Evolutionary conservation across 2,797 vertebrate genomes (phyloP).

Genomic region (Takifugu ocellatus): DNA sequence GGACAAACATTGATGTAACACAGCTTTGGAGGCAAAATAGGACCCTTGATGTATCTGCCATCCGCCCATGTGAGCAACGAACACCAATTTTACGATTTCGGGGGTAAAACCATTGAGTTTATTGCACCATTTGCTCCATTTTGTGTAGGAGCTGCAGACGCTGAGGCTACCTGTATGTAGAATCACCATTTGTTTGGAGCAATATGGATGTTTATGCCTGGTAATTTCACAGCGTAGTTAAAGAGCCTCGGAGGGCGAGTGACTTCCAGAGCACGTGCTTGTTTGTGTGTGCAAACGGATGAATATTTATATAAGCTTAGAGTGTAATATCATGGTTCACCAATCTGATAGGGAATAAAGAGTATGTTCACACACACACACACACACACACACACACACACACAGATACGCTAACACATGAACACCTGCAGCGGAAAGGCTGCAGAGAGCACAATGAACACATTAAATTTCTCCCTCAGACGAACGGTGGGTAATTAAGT

Average conservation of each 20-base stretch:
- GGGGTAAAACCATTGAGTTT: too few relatives aligned
- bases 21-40: too few relatives aligned
- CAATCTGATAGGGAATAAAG: constrained; percentile 50
- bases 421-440: neutral
- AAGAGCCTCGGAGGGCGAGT: constrained; percentile 42
- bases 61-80: too few relatives aligned
- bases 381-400: neutral
- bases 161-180: neutral
- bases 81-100: too few relatives aligned
- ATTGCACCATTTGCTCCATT: neutral
- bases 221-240: constrained; percentile 39
- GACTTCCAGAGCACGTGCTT: constrained; percentile 25
- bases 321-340: constrained; percentile 61
- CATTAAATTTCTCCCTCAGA: too few relatives aligned
- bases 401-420: neutral
- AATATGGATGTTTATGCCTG: constrained; percentile 46
- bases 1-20: too few relatives aligned
- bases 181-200: neutral
- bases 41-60: too few relatives aligned
- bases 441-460: too few relatives aligned
- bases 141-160: neutral
- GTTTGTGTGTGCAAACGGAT: constrained; percentile 36
- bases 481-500: too few relatives aligned
- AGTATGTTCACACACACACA: neutral
- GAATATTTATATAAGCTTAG: constrained; percentile 59